A percentile compares a stretch with the other conserved stretches of the same genome.
These are phyloP conservation scores for Cydia fagiglandana DNA, from an alignment of 1,140 invertebrate species.

Conservation along the genomic window DNA sequence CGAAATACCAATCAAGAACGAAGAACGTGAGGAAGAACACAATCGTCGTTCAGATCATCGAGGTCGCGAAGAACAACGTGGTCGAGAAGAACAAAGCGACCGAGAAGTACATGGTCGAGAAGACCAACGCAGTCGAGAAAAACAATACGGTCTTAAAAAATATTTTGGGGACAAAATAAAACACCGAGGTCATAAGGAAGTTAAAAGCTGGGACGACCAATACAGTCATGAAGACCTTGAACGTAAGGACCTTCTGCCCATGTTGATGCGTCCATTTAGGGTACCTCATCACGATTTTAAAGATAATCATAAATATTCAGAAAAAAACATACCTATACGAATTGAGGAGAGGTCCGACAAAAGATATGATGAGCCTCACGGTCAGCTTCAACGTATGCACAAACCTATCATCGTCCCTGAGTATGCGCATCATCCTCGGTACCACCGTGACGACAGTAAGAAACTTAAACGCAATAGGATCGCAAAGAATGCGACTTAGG, in stretches of 20 bases:
- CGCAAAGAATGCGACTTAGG: background rate
- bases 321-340: background rate
- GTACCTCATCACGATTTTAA: background rate
- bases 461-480: background rate
- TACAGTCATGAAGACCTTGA: background rate
- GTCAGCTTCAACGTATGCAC: background rate
- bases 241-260: background rate
- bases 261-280: constrained; percentile 10
- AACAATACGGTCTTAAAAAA: background rate
- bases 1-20: background rate
- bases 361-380: background rate
- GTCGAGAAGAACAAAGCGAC: background rate
- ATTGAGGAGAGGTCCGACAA: background rate
- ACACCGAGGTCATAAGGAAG: background rate
- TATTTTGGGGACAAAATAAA: background rate
- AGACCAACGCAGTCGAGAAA: background rate
- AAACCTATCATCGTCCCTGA: background rate
- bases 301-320: background rate
- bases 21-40: background rate
- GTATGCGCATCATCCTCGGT: background rate
- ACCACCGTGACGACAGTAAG: constrained; percentile 6
- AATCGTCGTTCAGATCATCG: background rate
- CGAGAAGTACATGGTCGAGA: background rate
- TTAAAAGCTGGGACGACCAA: background rate
- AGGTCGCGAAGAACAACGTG: background rate